phyloP scores from a whole-genome alignment of 1,140 invertebrate species.

The Paralvinella palmiformis region DNA sequence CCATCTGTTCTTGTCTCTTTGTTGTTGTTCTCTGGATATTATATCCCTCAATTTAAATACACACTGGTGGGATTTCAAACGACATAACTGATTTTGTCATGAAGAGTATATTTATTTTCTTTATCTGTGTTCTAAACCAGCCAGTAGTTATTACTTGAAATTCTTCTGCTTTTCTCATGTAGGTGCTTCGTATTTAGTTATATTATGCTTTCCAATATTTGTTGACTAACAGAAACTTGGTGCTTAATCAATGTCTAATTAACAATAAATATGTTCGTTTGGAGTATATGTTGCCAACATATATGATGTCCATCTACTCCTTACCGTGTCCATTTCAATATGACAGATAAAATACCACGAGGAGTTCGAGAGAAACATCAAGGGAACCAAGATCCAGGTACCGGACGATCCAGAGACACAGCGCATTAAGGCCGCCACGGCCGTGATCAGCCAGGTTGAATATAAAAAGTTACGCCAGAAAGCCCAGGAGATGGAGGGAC shows the following conservation, averaged over 20 bases:
- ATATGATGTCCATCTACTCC: not conserved
- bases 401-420: conserved; percentile 83
- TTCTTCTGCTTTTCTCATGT: not conserved
- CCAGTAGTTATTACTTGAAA: too few species aligned
- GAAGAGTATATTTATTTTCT: too few species aligned
- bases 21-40: too few species aligned
- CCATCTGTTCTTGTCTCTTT: too few species aligned
- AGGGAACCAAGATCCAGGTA: conserved; percentile 75
- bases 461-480: conserved; percentile 38
- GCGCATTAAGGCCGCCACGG: conserved; percentile 50
- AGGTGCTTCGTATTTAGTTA: not conserved
- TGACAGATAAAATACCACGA: conserved; percentile 86
- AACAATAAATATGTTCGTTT: not conserved
- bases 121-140: too few species aligned
- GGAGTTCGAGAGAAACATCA: conserved; percentile 82
- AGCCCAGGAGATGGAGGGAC: conserved; percentile 47
- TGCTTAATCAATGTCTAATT: not conserved
- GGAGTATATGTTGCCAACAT: not conserved
- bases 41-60: too few species aligned
- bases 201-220: not conserved
- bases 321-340: conserved; percentile 15
- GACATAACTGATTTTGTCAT: too few species aligned
- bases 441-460: conserved; percentile 38
- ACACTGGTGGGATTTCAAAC: too few species aligned
- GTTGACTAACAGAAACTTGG: not conserved